phyloP scores from a whole-genome alignment of 2,113 vertebrate species.

The Chaenocephalus aceratus region DNA sequence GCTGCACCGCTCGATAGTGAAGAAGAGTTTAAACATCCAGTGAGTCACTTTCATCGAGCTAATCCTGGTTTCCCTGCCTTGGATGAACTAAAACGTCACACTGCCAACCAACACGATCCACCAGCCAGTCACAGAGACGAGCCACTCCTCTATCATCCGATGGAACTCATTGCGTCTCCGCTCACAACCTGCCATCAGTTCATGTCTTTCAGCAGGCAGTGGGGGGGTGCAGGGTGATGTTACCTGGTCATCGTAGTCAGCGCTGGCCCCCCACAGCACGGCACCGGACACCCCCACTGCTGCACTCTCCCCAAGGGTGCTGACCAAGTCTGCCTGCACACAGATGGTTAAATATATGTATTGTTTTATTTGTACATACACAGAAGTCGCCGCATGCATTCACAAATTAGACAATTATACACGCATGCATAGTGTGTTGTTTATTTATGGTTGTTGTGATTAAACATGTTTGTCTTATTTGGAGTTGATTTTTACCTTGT shows the following conservation, averaged over 20 bases:
- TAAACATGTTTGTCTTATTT: too few relatives aligned
- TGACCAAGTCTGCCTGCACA: slow-evolving; percentile 69
- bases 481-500: too few relatives aligned
- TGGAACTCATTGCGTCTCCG: slow-evolving; percentile 23
- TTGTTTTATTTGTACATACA: background rate
- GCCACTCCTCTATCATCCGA: slow-evolving; percentile 20
- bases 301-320: slow-evolving; percentile 73
- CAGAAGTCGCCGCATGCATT: background rate
- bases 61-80: slow-evolving; percentile 1
- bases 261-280: slow-evolving; percentile 69
- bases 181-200: background rate
- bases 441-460: too few relatives aligned
- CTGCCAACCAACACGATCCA: too few relatives aligned
- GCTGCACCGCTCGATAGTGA: too few relatives aligned
- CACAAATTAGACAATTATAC: background rate
- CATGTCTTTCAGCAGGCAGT: slow-evolving; percentile 33
- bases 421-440: too few relatives aligned
- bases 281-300: slow-evolving; percentile 67
- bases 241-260: slow-evolving; percentile 74
- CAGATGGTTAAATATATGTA: slow-evolving; percentile 21
- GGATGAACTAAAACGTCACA: slow-evolving; percentile 36
- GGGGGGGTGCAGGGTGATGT: slow-evolving; percentile 54
- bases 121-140: slow-evolving; percentile 26
- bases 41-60: slow-evolving; percentile 6
- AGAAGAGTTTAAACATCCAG: too few relatives aligned